Percentiles rank a stretch among this genome's conserved stretches.
These are phyloP conservation scores for Eublepharis macularius DNA, from an alignment of 2,113 vertebrate genomes.

Conservation along the genomic window DNA sequence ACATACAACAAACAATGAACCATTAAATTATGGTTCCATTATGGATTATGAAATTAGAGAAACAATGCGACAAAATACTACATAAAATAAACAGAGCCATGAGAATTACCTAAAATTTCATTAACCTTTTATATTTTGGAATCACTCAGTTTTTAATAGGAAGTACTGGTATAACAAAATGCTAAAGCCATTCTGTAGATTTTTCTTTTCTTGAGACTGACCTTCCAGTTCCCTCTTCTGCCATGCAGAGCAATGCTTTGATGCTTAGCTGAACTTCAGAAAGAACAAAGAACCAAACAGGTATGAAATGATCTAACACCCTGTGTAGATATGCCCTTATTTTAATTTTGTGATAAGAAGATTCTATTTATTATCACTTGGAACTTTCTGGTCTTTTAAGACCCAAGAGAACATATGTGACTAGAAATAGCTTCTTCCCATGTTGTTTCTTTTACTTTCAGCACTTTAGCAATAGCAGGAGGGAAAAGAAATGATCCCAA, in stretches of 20 bases:
- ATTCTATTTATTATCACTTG: slow-evolving; percentile 6
- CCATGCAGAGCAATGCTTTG: background rate
- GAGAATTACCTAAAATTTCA: too few relatives aligned
- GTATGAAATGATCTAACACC: background rate
- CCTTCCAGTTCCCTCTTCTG: background rate
- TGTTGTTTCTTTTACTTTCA: slow-evolving; percentile 24
- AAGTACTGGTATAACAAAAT: background rate
- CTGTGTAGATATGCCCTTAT: slow-evolving; percentile 4
- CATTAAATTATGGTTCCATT: too few relatives aligned
- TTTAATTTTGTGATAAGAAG: slow-evolving; percentile 27
- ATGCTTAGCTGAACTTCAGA: background rate
- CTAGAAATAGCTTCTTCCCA: slow-evolving; percentile 8
- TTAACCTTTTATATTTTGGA: too few relatives aligned
- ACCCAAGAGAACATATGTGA: background rate
- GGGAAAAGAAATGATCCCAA: slow-evolving; percentile 18
- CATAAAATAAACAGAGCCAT: too few relatives aligned
- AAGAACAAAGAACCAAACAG: background rate
- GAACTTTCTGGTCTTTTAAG: slow-evolving; percentile 12
- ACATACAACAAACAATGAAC: too few relatives aligned
- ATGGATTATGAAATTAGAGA: too few relatives aligned
- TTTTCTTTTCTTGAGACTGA: background rate
- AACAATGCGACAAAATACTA: too few relatives aligned
- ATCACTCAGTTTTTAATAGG: background rate
- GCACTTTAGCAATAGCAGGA: slow-evolving; percentile 2
- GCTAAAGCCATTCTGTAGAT: background rate